These are phyloP conservation scores for Sipha maydis DNA, from an alignment of 2,888 invertebrate genomes.

Conservation along the genomic window DNA sequence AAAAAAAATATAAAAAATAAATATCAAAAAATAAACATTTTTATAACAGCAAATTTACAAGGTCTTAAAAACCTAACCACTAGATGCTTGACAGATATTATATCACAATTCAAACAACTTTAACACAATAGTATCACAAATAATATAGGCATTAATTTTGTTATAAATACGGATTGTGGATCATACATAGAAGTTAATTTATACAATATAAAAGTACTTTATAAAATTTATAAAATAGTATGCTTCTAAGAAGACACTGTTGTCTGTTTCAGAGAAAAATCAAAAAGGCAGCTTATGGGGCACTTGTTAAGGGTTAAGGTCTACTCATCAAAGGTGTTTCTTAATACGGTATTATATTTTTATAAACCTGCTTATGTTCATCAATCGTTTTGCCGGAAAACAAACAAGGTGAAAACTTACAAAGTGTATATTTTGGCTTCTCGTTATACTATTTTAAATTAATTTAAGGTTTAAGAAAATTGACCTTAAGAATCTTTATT, in stretches of 20 bases:
- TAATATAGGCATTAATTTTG: not conserved
- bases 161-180: not conserved
- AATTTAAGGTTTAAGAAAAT: too few relatives aligned
- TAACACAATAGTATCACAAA: not conserved
- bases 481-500: too few relatives aligned
- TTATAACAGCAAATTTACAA: too few relatives aligned
- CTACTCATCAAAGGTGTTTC: not conserved
- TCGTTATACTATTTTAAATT: not conserved
- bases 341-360: not conserved
- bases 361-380: conserved; percentile 1
- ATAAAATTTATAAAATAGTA: not conserved
- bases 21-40: too few relatives aligned
- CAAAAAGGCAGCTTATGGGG: conserved; percentile 18
- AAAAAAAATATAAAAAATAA: too few relatives aligned
- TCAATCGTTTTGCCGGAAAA: conserved; percentile 26
- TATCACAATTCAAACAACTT: not conserved
- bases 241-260: not conserved
- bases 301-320: conserved; percentile 29
- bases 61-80: not conserved
- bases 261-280: conserved; percentile 36
- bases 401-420: conserved; percentile 11
- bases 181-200: not conserved
- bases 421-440: not conserved
- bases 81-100: not conserved
- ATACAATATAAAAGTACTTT: not conserved